Conservation (phyloP, 2,113 vertebrate species). For the Nesogale talazaci region DNA sequence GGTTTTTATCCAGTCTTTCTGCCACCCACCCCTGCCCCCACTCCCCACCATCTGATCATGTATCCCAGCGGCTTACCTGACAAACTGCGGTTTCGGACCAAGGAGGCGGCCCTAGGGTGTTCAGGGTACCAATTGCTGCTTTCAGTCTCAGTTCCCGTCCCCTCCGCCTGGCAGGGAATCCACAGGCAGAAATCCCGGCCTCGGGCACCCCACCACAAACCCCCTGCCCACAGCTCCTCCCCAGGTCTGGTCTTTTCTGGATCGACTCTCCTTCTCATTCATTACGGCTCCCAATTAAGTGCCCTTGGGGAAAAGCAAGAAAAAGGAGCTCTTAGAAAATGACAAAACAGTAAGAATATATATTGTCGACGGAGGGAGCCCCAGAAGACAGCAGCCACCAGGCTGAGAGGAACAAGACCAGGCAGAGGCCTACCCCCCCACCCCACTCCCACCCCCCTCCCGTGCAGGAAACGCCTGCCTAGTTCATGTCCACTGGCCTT, state of each 20-base stretch:
- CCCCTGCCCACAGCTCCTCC: not conserved
- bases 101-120: not conserved
- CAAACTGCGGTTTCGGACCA: not conserved
- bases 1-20: not conserved
- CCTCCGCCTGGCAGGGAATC: not conserved
- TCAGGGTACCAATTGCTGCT: not conserved
- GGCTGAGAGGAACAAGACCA: not conserved
- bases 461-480: not conserved
- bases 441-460: no score
- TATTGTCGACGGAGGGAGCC: not conserved
- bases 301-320: not conserved
- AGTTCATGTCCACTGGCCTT: not conserved
- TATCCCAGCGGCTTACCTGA: not conserved
- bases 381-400: not conserved
- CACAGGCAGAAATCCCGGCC: not conserved
- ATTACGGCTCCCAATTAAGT: not conserved
- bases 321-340: not conserved
- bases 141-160: not conserved
- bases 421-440: not conserved
- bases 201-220: no score
- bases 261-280: not conserved
- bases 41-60: not conserved
- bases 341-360: not conserved
- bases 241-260: not conserved
- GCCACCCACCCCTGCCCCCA: not conserved